Percentiles rank a stretch among this genome's conserved stretches.
phyloP scores from a whole-genome alignment of 1,140 invertebrate genomes.

The Drosophila athabasca region DNA sequence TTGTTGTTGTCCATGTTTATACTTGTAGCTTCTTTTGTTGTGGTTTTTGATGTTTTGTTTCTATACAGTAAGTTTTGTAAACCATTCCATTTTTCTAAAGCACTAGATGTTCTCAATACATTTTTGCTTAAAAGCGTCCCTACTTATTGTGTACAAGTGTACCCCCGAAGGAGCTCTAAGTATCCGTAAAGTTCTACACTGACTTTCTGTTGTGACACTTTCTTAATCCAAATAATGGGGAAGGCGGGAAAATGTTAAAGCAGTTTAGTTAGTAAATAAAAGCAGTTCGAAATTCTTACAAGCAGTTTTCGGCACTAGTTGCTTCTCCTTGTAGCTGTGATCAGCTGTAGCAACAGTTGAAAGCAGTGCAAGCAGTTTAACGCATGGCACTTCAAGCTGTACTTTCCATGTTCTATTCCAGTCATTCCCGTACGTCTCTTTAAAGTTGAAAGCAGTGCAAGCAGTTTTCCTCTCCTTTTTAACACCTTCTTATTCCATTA shows the following conservation, averaged over 20 bases:
- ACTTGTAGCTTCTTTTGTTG: conserved; percentile 37
- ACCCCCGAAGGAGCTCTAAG: conserved; percentile 19
- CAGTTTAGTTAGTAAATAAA: no score
- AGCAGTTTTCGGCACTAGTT: no score
- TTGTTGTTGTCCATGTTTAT: conserved; percentile 45
- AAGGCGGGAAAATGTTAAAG: background rate
- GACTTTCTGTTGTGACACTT: conserved; percentile 21
- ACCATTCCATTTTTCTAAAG: conserved; percentile 52
- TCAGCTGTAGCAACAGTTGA: no score
- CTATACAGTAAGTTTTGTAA: conserved; percentile 63
- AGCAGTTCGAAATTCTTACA: no score
- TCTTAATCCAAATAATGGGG: conserved; percentile 16
- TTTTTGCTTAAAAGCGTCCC: background rate
- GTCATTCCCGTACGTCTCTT: no score
- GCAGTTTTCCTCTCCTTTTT: background rate
- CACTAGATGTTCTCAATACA: conserved; percentile 38
- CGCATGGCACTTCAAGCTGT: no score
- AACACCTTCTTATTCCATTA: background rate
- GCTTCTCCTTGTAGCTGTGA: no score
- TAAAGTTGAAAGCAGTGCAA: background rate
- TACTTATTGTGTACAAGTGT: conserved; percentile 25
- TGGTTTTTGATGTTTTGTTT: conserved; percentile 36
- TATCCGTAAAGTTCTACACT: conserved; percentile 25
- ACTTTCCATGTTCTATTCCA: no score
- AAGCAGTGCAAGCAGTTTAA: background rate